Evolutionary conservation across 23 tunicate species (phyloP).

Genomic region (Botrylloides violaceus): DNA sequence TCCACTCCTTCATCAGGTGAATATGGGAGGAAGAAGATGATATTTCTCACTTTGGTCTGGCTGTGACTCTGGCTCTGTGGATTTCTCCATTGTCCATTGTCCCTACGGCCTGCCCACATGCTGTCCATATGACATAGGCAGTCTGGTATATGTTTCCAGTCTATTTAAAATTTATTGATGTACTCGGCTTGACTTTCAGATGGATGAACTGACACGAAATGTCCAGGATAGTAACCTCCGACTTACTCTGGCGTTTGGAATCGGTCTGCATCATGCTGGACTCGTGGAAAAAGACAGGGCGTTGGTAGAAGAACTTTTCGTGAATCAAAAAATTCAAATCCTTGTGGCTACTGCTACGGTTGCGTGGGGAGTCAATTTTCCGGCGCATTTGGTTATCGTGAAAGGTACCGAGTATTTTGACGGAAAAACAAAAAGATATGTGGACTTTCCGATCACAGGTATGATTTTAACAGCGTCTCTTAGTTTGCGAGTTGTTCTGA

Average conservation of each 20-base stretch:
- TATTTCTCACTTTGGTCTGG: no score
- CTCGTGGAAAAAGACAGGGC: slow-evolving; percentile 72
- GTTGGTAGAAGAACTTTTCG: slow-evolving; percentile 75
- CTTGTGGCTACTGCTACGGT: slow-evolving; percentile 93
- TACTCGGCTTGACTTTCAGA: no score
- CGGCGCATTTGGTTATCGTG: slow-evolving; percentile 95
- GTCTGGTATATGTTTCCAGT: no score
- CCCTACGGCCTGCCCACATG: no score
- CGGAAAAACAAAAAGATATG: slow-evolving; percentile 73
- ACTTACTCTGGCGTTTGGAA: slow-evolving; percentile 85
- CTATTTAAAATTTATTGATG: no score
- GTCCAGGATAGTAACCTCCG: slow-evolving; percentile 84
- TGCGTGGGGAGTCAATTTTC: slow-evolving; percentile 97
- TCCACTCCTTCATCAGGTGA: no score
- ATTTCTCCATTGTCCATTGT: no score
- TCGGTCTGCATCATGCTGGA: slow-evolving; percentile 98
- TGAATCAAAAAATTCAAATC: slow-evolving; percentile 61
- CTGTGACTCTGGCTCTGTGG: no score
- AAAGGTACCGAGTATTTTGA: slow-evolving; percentile 96
- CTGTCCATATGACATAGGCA: no score
- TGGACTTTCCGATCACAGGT: slow-evolving; percentile 94
- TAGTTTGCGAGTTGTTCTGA: no score
- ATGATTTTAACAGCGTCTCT: no score
- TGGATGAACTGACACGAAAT: slow-evolving; percentile 59
- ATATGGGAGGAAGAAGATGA: no score